Evolutionary conservation across 2,113 vertebrate species (phyloP).

Genomic region (Lutjanus erythropterus): DNA sequence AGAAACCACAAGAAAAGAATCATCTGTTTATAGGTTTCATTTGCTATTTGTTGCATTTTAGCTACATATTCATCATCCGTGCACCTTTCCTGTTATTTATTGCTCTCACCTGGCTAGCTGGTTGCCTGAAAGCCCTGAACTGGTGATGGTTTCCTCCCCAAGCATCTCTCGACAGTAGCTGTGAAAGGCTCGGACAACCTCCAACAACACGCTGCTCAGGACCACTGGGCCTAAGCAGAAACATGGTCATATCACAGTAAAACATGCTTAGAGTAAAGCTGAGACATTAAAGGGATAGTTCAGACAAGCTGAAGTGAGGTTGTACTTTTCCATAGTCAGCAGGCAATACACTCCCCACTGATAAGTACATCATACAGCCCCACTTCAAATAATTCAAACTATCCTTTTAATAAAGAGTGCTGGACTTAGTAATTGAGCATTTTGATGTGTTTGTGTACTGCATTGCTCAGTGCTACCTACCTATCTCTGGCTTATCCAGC

Average conservation of each 20-base stretch:
- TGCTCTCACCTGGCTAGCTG: slow-evolving; percentile 83
- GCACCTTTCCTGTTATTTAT: background rate
- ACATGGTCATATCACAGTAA: background rate
- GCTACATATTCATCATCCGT: background rate
- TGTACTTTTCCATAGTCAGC: too few relatives aligned
- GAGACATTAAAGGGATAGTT: too few relatives aligned
- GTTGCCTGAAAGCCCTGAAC: slow-evolving; percentile 88
- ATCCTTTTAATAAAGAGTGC: background rate
- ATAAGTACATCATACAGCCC: too few relatives aligned
- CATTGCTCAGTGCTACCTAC: slow-evolving; percentile 74
- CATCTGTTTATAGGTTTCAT: background rate
- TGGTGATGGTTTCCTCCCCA: slow-evolving; percentile 86
- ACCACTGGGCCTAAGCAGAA: slow-evolving; percentile 89
- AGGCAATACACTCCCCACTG: too few relatives aligned
- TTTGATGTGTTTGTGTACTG: background rate
- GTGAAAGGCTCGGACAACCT: slow-evolving; percentile 95
- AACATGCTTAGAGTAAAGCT: background rate
- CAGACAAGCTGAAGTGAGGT: too few relatives aligned
- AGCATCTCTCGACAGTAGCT: slow-evolving; percentile 91
- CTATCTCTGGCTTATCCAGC: slow-evolving; percentile 97
- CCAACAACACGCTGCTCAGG: slow-evolving; percentile 90
- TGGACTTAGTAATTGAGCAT: background rate
- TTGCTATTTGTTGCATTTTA: background rate
- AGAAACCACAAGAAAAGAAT: slow-evolving; percentile 1
- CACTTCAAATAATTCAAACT: too few relatives aligned